Percentiles rank a stretch among this genome's conserved stretches.
Evolutionary conservation across 2,797 vertebrate species (phyloP).

Genomic region (Gambelia wislizenii): DNA sequence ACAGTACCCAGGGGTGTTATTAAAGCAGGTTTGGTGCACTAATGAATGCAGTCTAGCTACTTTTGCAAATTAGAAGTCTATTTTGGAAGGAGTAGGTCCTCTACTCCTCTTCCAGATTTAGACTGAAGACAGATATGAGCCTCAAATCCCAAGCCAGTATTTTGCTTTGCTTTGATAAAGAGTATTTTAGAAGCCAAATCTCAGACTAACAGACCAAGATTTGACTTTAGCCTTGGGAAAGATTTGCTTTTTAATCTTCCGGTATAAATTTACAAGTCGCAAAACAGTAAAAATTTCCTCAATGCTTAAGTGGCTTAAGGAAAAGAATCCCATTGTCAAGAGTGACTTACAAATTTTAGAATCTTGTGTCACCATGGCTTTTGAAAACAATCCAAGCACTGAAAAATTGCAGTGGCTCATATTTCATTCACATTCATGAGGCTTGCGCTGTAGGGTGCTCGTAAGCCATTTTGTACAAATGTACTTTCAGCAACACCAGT

Average conservation of each 20-base stretch:
- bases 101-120: background rate
- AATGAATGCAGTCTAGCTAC: background rate
- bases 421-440: background rate
- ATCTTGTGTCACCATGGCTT: background rate
- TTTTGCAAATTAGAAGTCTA: background rate
- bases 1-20: conserved; percentile 11
- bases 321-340: background rate
- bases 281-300: background rate
- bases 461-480: background rate
- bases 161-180: rapidly evolving
- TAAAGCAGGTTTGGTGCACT: conserved; percentile 28
- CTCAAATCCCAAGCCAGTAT: background rate
- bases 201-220: conserved; percentile 2
- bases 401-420: background rate
- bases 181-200: background rate
- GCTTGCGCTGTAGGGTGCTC: background rate
- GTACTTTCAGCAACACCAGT: background rate
- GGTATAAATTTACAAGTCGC: background rate
- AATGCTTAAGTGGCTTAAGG: background rate
- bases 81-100: conserved; percentile 10
- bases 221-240: background rate
- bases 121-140: background rate
- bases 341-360: conserved; percentile 1
- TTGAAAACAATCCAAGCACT: background rate
- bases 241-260: conserved; percentile 10